Conservation (phyloP, 2,888 invertebrate genomes). For the Ormyrus labotus region DNA sequence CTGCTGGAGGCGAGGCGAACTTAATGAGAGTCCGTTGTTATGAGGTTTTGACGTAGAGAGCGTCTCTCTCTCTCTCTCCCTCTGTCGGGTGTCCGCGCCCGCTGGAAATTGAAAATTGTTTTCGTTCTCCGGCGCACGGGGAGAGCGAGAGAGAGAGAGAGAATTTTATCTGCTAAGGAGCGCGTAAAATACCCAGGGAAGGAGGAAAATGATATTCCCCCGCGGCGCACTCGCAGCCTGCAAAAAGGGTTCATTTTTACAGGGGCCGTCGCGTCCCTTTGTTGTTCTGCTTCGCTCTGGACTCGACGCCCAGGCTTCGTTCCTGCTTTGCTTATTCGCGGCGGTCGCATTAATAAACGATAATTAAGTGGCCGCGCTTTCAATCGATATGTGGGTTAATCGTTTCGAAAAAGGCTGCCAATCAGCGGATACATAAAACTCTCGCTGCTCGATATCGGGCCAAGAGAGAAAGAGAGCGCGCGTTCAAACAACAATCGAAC, state of each 20-base stretch:
- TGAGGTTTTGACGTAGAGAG: conserved; percentile 51
- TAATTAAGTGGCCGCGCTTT: too few relatives aligned
- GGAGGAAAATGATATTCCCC: conserved; percentile 53
- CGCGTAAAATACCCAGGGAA: conserved; percentile 45
- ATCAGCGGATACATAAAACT: not conserved
- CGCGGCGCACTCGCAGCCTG: conserved; percentile 25
- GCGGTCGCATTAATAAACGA: too few relatives aligned
- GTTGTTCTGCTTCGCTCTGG: not conserved
- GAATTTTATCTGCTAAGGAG: conserved; percentile 57
- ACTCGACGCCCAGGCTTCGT: not conserved
- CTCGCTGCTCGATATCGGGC: not conserved
- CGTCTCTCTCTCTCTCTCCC: not conserved
- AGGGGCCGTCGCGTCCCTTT: conserved; percentile 32
- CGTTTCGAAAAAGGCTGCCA: not conserved
- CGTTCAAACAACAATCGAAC: not conserved
- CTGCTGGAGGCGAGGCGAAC: conserved; percentile 55
- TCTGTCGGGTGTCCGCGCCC: conserved; percentile 4
- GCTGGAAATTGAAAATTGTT: conserved; percentile 57
- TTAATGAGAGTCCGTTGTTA: conserved; percentile 58
- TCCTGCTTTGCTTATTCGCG: too few relatives aligned
- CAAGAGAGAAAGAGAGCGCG: not conserved
- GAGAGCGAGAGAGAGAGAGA: conserved; percentile 7
- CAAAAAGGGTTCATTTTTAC: conserved; percentile 46
- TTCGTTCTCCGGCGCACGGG: conserved; percentile 28
- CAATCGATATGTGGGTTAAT: too few relatives aligned